Conservation (phyloP, 2,888 invertebrate species). For the Lochmaea crataegi region DNA sequence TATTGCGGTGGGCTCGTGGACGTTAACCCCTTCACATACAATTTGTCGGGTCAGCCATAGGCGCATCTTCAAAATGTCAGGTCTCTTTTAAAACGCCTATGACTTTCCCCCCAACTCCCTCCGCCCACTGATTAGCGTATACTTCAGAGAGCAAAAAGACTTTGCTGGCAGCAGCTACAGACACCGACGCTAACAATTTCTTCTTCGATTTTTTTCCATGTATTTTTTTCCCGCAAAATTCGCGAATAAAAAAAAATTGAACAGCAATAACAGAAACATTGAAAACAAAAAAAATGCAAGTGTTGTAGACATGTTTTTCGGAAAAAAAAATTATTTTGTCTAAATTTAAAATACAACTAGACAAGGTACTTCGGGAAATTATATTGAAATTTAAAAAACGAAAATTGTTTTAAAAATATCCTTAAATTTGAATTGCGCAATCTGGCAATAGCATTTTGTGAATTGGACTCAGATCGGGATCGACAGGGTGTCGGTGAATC, state of each 20-base stretch:
- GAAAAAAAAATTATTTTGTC: constrained; percentile 1
- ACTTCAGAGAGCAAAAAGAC: constrained; percentile 66
- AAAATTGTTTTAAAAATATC: too few relatives aligned
- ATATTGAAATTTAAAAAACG: background rate
- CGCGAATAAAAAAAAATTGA: background rate
- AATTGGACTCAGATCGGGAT: constrained; percentile 34
- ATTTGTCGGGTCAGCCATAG: constrained; percentile 52
- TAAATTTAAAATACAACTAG: background rate
- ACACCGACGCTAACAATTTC: constrained; percentile 39
- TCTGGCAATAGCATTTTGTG: constrained; percentile 21
- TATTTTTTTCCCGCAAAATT: constrained; percentile 14
- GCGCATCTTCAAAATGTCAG: constrained; percentile 59
- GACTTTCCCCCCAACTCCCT: constrained; percentile 45
- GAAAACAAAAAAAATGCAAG: too few relatives aligned
- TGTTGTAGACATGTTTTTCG: too few relatives aligned
- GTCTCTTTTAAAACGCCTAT: constrained; percentile 58
- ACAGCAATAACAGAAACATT: background rate
- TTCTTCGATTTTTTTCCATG: constrained; percentile 27
- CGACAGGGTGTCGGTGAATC: constrained; percentile 47
- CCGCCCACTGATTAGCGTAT: constrained; percentile 60
- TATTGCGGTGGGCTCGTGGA: constrained; percentile 93
- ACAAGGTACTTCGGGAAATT: constrained; percentile 7
- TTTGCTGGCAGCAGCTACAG: constrained; percentile 61
- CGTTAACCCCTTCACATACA: constrained; percentile 70
- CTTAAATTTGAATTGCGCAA: too few relatives aligned